Evolutionary conservation across 1,140 invertebrate species (phyloP).

Genomic region (Ceratitis capitata): DNA sequence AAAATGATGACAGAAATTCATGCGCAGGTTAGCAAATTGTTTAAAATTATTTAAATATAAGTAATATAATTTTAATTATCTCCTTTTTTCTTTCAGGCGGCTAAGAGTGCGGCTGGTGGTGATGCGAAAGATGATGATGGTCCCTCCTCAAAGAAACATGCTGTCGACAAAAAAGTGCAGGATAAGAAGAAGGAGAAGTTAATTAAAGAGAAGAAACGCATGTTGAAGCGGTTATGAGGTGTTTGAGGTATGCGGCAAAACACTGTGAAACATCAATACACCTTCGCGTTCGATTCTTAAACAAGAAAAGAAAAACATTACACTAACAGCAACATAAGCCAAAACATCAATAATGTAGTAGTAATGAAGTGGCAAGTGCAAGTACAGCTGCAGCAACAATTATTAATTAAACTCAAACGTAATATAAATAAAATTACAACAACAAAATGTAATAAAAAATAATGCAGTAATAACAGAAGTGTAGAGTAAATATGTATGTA

Average conservation of each 20-base stretch:
- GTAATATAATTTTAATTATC: neutral
- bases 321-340: neutral
- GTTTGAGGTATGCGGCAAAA: conserved; percentile 38
- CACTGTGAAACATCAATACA: neutral
- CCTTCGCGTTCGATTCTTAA: conserved; percentile 25
- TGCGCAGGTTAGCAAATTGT: conserved; percentile 68
- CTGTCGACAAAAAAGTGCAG: conserved; percentile 80
- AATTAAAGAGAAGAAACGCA: conserved; percentile 86
- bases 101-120: conserved; percentile 54
- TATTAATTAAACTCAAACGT: neutral
- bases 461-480: neutral
- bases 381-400: neutral
- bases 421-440: neutral
- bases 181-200: conserved; percentile 80
- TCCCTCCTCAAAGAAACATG: conserved; percentile 84
- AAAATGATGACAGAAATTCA: conserved; percentile 96
- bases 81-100: conserved; percentile 50
- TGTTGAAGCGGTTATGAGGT: conserved; percentile 89
- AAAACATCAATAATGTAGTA: neutral
- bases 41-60: neutral
- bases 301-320: neutral
- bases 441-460: neutral
- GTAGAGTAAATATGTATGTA: too few relatives aligned
- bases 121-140: conserved; percentile 69
- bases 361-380: neutral